Conservation (phyloP, 2,797 vertebrate genomes). For the Cottoperca gobio region DNA sequence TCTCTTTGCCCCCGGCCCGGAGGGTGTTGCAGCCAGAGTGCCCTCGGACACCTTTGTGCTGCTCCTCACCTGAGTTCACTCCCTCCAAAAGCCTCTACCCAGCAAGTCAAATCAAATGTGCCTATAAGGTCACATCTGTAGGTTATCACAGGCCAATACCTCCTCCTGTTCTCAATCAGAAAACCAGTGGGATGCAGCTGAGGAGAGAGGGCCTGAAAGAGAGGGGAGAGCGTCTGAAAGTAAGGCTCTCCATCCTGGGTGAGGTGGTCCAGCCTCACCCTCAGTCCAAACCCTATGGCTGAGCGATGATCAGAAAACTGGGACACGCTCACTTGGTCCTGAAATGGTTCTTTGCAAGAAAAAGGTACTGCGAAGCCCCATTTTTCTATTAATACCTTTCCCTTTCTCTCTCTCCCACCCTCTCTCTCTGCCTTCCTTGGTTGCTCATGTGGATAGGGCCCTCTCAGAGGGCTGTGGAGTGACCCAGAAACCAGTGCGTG, state of each 20-base stretch:
- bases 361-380: slow-evolving; percentile 89
- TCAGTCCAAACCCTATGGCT: slow-evolving; percentile 71
- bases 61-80: slow-evolving; percentile 62
- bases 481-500: slow-evolving; percentile 85
- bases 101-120: slow-evolving; percentile 27
- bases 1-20: slow-evolving; percentile 68
- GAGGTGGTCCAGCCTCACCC: slow-evolving; percentile 73
- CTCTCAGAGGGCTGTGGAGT: slow-evolving; percentile 86
- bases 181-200: slow-evolving; percentile 33
- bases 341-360: slow-evolving; percentile 85
- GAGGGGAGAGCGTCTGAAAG: slow-evolving; percentile 48
- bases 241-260: slow-evolving; percentile 71
- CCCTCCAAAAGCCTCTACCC: slow-evolving; percentile 45
- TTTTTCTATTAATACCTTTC: slow-evolving; percentile 90
- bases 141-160: slow-evolving; percentile 35
- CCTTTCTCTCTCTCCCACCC: slow-evolving; percentile 50
- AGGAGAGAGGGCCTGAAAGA: slow-evolving; percentile 42
- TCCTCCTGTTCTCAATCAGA: slow-evolving; percentile 60
- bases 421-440: slow-evolving; percentile 69
- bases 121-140: slow-evolving; percentile 72
- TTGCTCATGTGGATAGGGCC: slow-evolving; percentile 80
- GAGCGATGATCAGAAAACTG: slow-evolving; percentile 81
- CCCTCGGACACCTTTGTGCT: slow-evolving; percentile 64
- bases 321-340: slow-evolving; percentile 85
- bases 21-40: slow-evolving; percentile 71